phyloP scores from a whole-genome alignment of 2,888 invertebrate genomes.

The Callyntrura sp. region DNA sequence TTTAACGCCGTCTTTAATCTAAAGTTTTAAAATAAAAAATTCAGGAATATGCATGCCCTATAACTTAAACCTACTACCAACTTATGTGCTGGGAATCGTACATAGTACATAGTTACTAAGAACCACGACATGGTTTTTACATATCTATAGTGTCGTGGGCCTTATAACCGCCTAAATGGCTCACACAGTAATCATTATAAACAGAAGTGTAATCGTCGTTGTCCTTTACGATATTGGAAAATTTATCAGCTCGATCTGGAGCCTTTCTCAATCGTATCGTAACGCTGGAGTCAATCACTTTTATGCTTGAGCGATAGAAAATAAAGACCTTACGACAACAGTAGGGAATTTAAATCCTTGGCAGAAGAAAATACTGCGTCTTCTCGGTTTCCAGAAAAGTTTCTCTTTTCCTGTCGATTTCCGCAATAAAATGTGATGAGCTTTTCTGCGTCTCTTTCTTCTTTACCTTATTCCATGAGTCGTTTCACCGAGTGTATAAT shows the following conservation, averaged over 20 bases:
- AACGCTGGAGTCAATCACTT: constrained; percentile 7
- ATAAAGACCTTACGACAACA: constrained; percentile 44
- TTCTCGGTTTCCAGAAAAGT: background rate
- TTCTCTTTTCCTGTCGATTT: constrained; percentile 22
- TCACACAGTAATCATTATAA: background rate
- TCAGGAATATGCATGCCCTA: too few relatives aligned
- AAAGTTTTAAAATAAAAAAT: too few relatives aligned
- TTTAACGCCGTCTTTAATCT: too few relatives aligned
- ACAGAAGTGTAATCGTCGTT: constrained; percentile 35
- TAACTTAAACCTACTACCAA: too few relatives aligned
- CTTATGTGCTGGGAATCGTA: too few relatives aligned
- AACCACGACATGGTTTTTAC: too few relatives aligned
- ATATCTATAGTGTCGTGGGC: too few relatives aligned
- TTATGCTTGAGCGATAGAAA: background rate
- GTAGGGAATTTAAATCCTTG: constrained; percentile 39
- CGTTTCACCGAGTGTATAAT: constrained; percentile 15
- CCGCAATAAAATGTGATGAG: constrained; percentile 43
- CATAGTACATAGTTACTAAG: too few relatives aligned
- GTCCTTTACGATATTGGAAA: constrained; percentile 51
- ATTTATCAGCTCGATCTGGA: background rate
- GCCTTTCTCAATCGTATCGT: background rate
- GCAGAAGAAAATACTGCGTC: constrained; percentile 14
- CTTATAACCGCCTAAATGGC: background rate
- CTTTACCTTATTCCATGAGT: constrained; percentile 4
- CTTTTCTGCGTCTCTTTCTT: background rate